These are phyloP conservation scores for Strigops habroptila DNA, from an alignment of 2,113 vertebrate genomes.

Conservation along the genomic window DNA sequence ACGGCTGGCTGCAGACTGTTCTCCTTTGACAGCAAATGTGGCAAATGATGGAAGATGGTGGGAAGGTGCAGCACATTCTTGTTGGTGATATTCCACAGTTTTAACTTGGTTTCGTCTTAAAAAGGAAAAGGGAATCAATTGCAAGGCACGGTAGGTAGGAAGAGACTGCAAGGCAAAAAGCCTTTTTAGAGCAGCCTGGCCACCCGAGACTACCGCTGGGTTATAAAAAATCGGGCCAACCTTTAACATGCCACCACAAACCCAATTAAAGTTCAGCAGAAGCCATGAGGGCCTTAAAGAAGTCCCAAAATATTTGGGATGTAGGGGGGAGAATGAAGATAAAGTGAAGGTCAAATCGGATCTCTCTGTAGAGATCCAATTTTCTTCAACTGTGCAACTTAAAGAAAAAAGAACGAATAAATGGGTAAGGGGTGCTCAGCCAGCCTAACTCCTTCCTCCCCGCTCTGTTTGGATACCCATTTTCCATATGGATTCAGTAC, in stretches of 20 bases:
- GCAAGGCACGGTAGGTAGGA: slow-evolving; percentile 19
- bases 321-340: slow-evolving; percentile 33
- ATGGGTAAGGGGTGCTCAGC: neutral
- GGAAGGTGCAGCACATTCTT: slow-evolving; percentile 95
- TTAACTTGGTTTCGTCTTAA: slow-evolving; percentile 92
- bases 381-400: slow-evolving; percentile 35
- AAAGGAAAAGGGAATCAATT: slow-evolving; percentile 64
- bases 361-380: slow-evolving; percentile 35
- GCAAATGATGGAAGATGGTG: slow-evolving; percentile 97
- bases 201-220: slow-evolving; percentile 27
- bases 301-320: slow-evolving; percentile 51
- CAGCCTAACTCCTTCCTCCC: slow-evolving; percentile 31
- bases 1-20: slow-evolving; percentile 93
- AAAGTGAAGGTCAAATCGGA: slow-evolving; percentile 59
- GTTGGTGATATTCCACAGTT: slow-evolving; percentile 93
- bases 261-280: slow-evolving; percentile 49
- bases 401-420: neutral
- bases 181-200: slow-evolving; percentile 55
- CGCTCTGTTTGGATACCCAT: neutral
- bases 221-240: slow-evolving; percentile 58
- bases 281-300: slow-evolving; percentile 42
- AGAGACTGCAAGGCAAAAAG: slow-evolving; percentile 51
- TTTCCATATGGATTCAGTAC: slow-evolving; percentile 16
- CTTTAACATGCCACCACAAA: slow-evolving; percentile 56
- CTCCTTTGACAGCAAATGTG: slow-evolving; percentile 95